Base-by-base conservation (phyloP, 1,140 invertebrate species). In the Saccostrea glomerata region DNA sequence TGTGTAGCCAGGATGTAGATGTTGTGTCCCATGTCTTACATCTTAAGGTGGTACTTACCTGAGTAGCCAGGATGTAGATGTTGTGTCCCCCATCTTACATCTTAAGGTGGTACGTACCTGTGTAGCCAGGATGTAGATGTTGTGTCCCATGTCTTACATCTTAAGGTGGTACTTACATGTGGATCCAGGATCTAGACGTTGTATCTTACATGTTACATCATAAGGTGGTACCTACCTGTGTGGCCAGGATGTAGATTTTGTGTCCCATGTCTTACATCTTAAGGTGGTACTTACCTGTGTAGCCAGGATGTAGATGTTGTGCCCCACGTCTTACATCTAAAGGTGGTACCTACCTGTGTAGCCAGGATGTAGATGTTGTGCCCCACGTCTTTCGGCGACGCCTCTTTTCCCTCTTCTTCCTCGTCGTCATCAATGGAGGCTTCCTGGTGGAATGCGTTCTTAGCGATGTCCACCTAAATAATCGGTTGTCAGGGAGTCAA, bases 291-390 rank as follows among this genome's bases (percentile, higher is more conserved):
- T 36, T 77, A 36, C 70, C 70, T 77, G 70, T 77, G 70, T 77
- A 15, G 70, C 25, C 25, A 77, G 70, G 23, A 30, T 77, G 25
- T 77, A 77, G 30, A 77, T 77, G 15, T 30, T 77, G 25, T 77
- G 70, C 3, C 58, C 15, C 47, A 47, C 9, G 25, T 97, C 94
- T 90, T 93, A 91, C 13, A 3, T 2, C 6, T 2, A 47, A 2
- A 92, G 92, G 54, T 94, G 92, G 2, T 6, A 30, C n/a, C 82
- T 84, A 94, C 94, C 94, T 95, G 95, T 96, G 99, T 98, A 91
- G 99, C 99, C 63, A 99, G 96, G 93, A 99, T 99, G 94, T 99
- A 99, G 93, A 99, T 99, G 94, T 99, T 99, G 95, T 99, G 99
- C 0, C 99, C 99, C 55, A 99, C 98, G 96, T 97, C 94, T 90